Evolutionary conservation across 1,140 invertebrate genomes (phyloP).

Genomic region (Nymphalis io): DNA sequence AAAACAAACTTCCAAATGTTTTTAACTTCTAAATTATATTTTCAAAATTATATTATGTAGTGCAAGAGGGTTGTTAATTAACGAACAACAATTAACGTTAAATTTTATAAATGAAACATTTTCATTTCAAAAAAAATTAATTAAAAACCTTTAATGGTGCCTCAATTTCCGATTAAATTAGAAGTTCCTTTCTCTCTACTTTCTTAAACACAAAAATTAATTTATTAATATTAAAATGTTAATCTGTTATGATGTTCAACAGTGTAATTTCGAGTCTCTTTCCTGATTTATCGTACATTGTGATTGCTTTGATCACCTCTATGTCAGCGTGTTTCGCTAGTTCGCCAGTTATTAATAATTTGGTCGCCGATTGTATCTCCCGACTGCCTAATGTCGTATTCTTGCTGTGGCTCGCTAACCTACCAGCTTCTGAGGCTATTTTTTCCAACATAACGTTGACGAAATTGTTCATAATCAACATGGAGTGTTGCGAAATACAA

Average conservation of each 20-base stretch:
- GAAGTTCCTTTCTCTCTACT: no score
- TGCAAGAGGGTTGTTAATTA: no score
- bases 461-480: slow-evolving; percentile 86
- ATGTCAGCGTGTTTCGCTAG: slow-evolving; percentile 57
- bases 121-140: no score
- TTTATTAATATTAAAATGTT: slow-evolving; percentile 11
- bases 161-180: no score
- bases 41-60: no score
- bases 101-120: no score
- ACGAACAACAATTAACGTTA: no score
- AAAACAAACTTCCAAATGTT: no score
- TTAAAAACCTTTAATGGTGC: no score
- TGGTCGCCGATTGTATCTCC: slow-evolving; percentile 74
- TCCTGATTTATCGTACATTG: slow-evolving; percentile 58
- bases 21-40: no score
- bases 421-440: slow-evolving; percentile 82
- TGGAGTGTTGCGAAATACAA: slow-evolving; percentile 68
- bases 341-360: slow-evolving; percentile 66
- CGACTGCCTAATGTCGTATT: slow-evolving; percentile 76
- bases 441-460: slow-evolving; percentile 79
- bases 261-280: not conserved
- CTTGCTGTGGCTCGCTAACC: slow-evolving; percentile 81
- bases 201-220: slow-evolving; percentile 7
- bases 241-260: not conserved
- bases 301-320: slow-evolving; percentile 83